Percentiles rank a stretch among this genome's conserved stretches.
Evolutionary conservation across 2,888 invertebrate species (phyloP).

Genomic region (Tinea trinotella): DNA sequence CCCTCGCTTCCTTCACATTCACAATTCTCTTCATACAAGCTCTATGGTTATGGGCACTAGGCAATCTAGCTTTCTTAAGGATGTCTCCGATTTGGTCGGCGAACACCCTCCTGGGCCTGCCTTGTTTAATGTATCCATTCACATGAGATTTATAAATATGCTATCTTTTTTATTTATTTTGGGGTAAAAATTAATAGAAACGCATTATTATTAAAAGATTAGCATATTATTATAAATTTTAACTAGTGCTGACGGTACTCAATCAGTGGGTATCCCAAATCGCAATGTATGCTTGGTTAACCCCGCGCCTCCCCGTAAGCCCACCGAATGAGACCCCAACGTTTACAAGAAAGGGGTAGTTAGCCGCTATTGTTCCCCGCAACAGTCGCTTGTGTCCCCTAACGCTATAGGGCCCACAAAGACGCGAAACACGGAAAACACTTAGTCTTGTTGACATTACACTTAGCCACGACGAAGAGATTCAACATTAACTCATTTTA

Average conservation of each 20-base stretch:
- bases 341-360: slow-evolving; percentile 69
- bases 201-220: background rate
- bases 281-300: slow-evolving; percentile 68
- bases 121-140: no score
- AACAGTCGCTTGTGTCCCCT: slow-evolving; percentile 11
- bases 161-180: no score
- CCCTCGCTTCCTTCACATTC: no score
- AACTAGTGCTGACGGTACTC: background rate
- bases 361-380: slow-evolving; percentile 59
- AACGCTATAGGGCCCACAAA: slow-evolving; percentile 43
- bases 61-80: no score
- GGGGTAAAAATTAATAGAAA: no score
- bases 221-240: background rate
- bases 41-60: no score
- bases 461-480: slow-evolving; percentile 43
- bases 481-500: slow-evolving; percentile 8
- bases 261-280: slow-evolving; percentile 47
- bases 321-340: slow-evolving; percentile 26
- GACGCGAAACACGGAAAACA: slow-evolving; percentile 58
- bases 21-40: no score
- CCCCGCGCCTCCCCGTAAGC: slow-evolving; percentile 55
- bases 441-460: slow-evolving; percentile 69
- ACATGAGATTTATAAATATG: no score
- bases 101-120: no score
- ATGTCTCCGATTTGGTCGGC: no score